These are phyloP conservation scores for Endotricha flammealis DNA, from an alignment of 2,888 invertebrate species.

Conservation along the genomic window DNA sequence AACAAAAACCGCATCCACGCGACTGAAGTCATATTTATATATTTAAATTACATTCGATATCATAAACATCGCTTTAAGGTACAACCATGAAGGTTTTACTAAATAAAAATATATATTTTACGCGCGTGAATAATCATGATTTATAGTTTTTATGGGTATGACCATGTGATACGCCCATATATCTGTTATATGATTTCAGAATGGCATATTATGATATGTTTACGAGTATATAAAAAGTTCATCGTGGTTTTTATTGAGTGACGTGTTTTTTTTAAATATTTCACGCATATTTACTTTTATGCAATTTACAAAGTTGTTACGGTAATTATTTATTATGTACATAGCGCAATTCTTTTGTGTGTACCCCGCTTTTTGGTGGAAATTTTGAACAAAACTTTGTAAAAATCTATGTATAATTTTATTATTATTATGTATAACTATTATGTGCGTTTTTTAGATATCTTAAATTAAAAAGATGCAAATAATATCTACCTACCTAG, in stretches of 20 bases:
- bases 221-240: conserved; percentile 7
- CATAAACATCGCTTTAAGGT: conserved; percentile 12
- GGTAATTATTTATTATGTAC: too few species aligned
- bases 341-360: too few species aligned
- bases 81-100: conserved; percentile 17
- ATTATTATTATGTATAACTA: too few species aligned
- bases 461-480: too few species aligned
- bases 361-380: too few species aligned
- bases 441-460: too few species aligned
- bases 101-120: conserved; percentile 17
- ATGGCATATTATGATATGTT: conserved; percentile 5
- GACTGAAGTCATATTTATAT: conserved; percentile 3
- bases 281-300: too few species aligned
- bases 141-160: conserved; percentile 16
- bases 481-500: too few species aligned
- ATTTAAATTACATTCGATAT: conserved; percentile 1
- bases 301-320: too few species aligned
- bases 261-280: too few species aligned
- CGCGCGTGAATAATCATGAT: conserved; percentile 21
- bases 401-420: too few species aligned
- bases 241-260: conserved; percentile 3
- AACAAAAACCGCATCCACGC: conserved; percentile 4
- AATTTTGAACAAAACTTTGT: too few species aligned
- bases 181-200: neutral
- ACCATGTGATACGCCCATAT: conserved; percentile 10